Evolutionary conservation across 1,140 invertebrate genomes (phyloP), one percentile per base, ranked within the genome.

Genomic region (Pollicipes pollicipes): DNA sequence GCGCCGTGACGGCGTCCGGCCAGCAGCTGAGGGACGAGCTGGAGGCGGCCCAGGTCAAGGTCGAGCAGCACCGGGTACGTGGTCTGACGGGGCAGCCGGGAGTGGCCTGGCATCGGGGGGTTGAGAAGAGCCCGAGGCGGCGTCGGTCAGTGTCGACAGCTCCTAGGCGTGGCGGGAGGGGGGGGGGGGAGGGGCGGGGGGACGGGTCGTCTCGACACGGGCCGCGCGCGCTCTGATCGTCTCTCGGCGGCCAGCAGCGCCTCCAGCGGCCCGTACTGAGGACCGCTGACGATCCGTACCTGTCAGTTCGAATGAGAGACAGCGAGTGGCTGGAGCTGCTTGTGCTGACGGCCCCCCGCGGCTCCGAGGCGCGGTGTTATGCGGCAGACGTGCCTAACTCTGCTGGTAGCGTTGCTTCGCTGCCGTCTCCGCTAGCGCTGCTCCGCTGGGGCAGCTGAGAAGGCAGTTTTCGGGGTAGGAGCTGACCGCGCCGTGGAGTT

Each of bases 11-110:
- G 2, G 45, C 45, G 6, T 10, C 45, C 45, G 45, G 45, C 45
- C 24, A 10, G 2, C 45, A 58, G 45, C 45, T 21, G 21, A 58
- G 45, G 10, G 45, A 58, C 72, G 93, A 97, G 79, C 82, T 92
- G 70, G 94, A 97, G 77, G 93, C 96, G 76, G 88, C 90, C 1
- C 88, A 89, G 74, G 81, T 83, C 30, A 93, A 90, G 82, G 88
- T 96, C 58, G 92, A 95, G 77, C 89, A 93, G 75, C 88, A 88
- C 72, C 84, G 89, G 68, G 85, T 86, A 79, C 75, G 77, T 66
- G 27, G 37, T 24, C 37, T 28, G n/a, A 21, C n/a, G 21, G 8
- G 63, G 24, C n/a, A 26, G n/a, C 26, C 66, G 72, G 58, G 27
- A 32, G 30, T 35, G 28, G 8, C n/a, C n/a, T n/a, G n/a, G 10